Evolutionary conservation across 2,113 vertebrate genomes (phyloP), one percentile per base, ranked within the genome.

Genomic region (Stegastes partitus): DNA sequence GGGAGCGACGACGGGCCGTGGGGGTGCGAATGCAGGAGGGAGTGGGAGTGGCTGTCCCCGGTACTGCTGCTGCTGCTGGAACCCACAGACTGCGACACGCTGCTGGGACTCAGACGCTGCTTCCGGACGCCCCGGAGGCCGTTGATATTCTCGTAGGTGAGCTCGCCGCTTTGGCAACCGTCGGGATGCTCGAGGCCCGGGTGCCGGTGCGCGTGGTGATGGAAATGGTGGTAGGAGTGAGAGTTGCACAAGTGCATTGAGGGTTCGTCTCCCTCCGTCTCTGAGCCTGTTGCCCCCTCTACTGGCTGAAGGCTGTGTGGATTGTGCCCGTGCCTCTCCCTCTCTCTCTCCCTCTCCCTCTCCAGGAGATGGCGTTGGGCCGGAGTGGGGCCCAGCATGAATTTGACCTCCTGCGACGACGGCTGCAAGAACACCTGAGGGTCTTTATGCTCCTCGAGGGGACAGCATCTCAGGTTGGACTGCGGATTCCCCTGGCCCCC

Each of bases 371-470:
- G 96, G 37, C 96, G 94, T 66, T 95, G 95, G n/a, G 92, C 94
- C 0, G 96, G 96, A 0, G 94, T 90, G 6, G 98, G 97, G 39
- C 97, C 97, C 86, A 99, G 77, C 83, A 98, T 95, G 72, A 99
- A 99, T 87, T 99, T 98, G 82, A 97, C 97, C 93, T 98, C 96
- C 76, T 97, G 97, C 0, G 94, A 90, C 47, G 94, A 94, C 1
- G 96, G 96, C 89, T 98, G 97, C 44, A 99, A 81, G 88, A 97
- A 97, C 80, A 98, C 96, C 94, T 97, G 97, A 14, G 98, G 96
- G 70, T 96, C 94, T 73, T 93, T 96, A 55, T 93, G 95, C 34
- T 96, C 96, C 81, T 97, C 96, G 0, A 96, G 89, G 50, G 95
- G 94, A 87, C 95, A 94, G 92, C 94, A 96, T 70, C 89, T 94